Percentiles rank a stretch among this genome's conserved stretches.
Conservation (phyloP, 2,113 vertebrate genomes). For the Archilochus colubris region DNA sequence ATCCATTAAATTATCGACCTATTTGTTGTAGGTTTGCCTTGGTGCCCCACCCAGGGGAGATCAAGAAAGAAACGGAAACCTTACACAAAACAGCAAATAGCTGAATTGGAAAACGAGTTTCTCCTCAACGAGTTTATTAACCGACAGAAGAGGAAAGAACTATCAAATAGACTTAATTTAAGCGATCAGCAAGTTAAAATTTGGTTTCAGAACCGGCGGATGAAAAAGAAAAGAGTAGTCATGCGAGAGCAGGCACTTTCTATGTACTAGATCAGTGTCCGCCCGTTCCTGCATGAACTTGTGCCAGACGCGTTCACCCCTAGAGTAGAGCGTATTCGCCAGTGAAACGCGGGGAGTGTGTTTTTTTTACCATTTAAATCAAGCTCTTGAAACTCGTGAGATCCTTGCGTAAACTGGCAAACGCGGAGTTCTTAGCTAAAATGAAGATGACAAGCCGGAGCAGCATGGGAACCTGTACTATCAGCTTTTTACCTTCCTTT, state of each 20-base stretch:
- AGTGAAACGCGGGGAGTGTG: not conserved
- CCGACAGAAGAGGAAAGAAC: conserved; percentile 91
- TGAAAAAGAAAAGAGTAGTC: conserved; percentile 95
- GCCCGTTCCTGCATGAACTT: conserved; percentile 57
- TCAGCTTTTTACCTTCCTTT: conserved; percentile 46
- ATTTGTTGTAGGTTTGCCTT: conserved; percentile 85
- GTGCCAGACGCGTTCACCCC: conserved; percentile 37
- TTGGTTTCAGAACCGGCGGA: conserved; percentile 96
- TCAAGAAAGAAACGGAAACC: conserved; percentile 94
- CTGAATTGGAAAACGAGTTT: conserved; percentile 94
- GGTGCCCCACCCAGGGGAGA: conserved; percentile 87
- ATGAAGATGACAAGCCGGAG: not conserved
- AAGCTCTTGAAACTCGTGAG: not conserved
- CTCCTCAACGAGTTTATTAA: conserved; percentile 94
- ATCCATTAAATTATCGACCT: conserved; percentile 39
- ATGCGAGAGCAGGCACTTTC: conserved; percentile 89
- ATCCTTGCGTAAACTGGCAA: not conserved
- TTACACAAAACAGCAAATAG: conserved; percentile 92
- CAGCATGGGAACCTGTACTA: conserved; percentile 31
- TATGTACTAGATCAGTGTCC: conserved; percentile 65
- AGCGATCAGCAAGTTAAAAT: conserved; percentile 98
- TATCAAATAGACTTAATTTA: conserved; percentile 91
- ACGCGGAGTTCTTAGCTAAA: not conserved
- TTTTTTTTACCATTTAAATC: not conserved
- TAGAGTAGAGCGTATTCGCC: conserved; percentile 35